Percentiles rank a stretch among this genome's conserved stretches.
These are phyloP conservation scores for Pelobates fuscus DNA, from an alignment of 2,113 vertebrate species.

Conservation along the genomic window DNA sequence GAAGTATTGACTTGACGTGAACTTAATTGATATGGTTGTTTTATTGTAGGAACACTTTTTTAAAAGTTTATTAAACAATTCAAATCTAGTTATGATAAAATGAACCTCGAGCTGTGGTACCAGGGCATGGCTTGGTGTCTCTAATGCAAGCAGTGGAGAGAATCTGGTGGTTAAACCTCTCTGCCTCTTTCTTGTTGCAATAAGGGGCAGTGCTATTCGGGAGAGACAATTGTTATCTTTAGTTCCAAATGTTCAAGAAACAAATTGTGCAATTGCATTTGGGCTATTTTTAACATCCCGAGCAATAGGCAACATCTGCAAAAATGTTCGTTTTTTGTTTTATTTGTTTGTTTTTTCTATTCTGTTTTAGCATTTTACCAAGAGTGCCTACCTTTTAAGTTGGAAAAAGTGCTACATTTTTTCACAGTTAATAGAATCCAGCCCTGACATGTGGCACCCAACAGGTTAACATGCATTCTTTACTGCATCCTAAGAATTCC, in stretches of 20 bases:
- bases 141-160: no score
- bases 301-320: neutral
- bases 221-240: no score
- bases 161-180: neutral
- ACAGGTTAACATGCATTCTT: slow-evolving; percentile 40
- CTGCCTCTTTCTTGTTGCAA: neutral
- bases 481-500: slow-evolving; percentile 40
- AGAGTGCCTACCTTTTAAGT: no score
- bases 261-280: neutral
- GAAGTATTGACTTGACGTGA: no score
- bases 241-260: no score
- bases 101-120: no score
- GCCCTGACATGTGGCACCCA: slow-evolving; percentile 1
- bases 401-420: neutral
- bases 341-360: neutral
- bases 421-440: neutral
- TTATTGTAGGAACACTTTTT: no score
- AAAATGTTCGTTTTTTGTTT: neutral
- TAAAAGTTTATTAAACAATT: no score
- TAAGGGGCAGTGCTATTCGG: no score
- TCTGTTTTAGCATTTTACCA: neutral
- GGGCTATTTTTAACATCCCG: slow-evolving; percentile 5
- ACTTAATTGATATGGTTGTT: no score
- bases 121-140: no score
- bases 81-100: no score